A percentile compares a stretch with the other conserved stretches of the same genome.
Evolutionary conservation across 2,888 invertebrate genomes (phyloP).

Genomic region (Anthrax anthrax): DNA sequence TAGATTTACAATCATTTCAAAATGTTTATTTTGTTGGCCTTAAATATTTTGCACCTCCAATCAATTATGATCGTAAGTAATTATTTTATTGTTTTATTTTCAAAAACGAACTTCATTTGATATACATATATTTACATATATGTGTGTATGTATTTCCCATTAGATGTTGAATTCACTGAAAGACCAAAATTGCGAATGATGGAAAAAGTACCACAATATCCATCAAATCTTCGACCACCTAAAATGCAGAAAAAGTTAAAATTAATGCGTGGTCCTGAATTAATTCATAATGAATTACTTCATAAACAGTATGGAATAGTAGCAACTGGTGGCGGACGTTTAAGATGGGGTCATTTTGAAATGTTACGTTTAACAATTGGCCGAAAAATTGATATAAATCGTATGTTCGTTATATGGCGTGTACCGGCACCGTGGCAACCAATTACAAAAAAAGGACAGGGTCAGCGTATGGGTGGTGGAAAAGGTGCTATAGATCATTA

Average conservation of each 20-base stretch:
- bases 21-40: constrained; percentile 39
- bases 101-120: too few species aligned
- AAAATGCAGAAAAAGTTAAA: constrained; percentile 73
- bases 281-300: constrained; percentile 66
- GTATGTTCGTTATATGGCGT: constrained; percentile 92
- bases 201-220: constrained; percentile 59
- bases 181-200: constrained; percentile 51
- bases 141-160: neutral
- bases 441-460: constrained; percentile 75
- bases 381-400: constrained; percentile 58
- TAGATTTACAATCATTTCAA: neutral
- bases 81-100: neutral
- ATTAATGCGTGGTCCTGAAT: constrained; percentile 86
- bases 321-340: constrained; percentile 68
- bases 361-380: constrained; percentile 66
- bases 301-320: constrained; percentile 89
- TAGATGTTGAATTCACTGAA: constrained; percentile 61
- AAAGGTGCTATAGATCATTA: constrained; percentile 93
- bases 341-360: constrained; percentile 73
- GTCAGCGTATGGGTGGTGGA: constrained; percentile 90
- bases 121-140: neutral
- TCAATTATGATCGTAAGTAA: constrained; percentile 49
- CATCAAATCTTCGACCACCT: constrained; percentile 50
- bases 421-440: constrained; percentile 94
- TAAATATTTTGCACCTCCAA: constrained; percentile 54